These are phyloP conservation scores for Mamestra brassicae DNA, from an alignment of 2,888 invertebrate genomes.

Conservation along the genomic window DNA sequence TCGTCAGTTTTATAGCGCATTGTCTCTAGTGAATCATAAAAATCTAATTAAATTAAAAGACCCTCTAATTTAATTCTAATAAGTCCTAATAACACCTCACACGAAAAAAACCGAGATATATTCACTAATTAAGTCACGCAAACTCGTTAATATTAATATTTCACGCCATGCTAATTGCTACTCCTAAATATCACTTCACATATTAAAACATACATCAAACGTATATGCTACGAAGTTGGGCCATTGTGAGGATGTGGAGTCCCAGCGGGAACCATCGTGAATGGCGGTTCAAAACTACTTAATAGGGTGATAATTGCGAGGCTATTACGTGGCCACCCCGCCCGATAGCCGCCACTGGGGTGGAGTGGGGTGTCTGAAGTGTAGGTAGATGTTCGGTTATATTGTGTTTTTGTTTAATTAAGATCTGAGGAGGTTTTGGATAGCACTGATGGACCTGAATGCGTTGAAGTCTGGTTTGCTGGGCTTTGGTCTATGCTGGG, in stretches of 20 bases:
- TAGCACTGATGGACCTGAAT: no score
- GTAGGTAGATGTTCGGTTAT: constrained; percentile 39
- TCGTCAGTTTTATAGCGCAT: not conserved
- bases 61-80: constrained; percentile 38
- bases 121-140: constrained; percentile 58
- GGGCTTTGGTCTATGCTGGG: no score
- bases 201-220: constrained; percentile 58
- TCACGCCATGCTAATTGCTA: constrained; percentile 63
- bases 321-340: constrained; percentile 76
- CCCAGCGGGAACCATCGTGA: constrained; percentile 72
- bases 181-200: constrained; percentile 63
- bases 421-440: constrained; percentile 6
- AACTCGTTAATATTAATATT: constrained; percentile 61
- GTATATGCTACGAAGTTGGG: constrained; percentile 49
- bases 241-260: constrained; percentile 60
- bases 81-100: constrained; percentile 23
- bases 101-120: constrained; percentile 48
- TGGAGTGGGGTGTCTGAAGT: constrained; percentile 43
- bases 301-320: constrained; percentile 88
- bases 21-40: constrained; percentile 25
- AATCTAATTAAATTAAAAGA: constrained; percentile 42
- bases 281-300: constrained; percentile 84
- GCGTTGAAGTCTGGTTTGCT: no score
- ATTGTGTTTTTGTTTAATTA: constrained; percentile 48
- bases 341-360: constrained; percentile 27